These are phyloP conservation scores for Drosophila infuscata DNA, from an alignment of 2,888 invertebrate genomes.

Conservation along the genomic window DNA sequence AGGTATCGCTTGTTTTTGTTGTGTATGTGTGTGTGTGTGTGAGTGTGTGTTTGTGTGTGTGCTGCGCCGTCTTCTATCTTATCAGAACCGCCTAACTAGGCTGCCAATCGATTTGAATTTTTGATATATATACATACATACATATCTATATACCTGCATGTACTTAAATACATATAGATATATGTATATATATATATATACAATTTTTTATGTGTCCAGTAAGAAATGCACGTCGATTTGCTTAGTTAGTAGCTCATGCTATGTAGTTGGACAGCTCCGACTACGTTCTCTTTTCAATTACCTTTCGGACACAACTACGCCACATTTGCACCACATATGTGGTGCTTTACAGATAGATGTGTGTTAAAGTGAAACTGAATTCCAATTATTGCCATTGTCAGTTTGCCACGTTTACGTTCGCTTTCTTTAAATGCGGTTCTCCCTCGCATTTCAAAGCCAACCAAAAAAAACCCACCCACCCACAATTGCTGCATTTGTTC, in stretches of 20 bases:
- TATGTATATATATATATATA: conserved; percentile 6
- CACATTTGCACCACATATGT: conserved; percentile 7
- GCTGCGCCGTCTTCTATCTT: conserved; percentile 64
- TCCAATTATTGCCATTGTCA: conserved; percentile 34
- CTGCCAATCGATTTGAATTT: conserved; percentile 72
- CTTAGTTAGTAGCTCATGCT: conserved; percentile 8
- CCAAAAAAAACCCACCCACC: neutral
- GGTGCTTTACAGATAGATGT: neutral
- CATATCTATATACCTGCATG: neutral
- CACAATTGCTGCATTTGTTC: conserved; percentile 33
- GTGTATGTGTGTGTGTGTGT: conserved; percentile 6
- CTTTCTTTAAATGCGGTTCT: conserved; percentile 3
- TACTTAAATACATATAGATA: neutral
- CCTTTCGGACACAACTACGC: conserved; percentile 42
- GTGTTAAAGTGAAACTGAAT: conserved; percentile 6
- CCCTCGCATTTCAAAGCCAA: conserved; percentile 1
- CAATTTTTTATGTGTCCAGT: conserved; percentile 17
- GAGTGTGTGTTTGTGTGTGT: conserved; percentile 14
- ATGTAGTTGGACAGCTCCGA: conserved; percentile 6
- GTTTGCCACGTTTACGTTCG: conserved; percentile 18
- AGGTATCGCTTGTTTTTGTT: conserved; percentile 18
- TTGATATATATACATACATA: conserved; percentile 29
- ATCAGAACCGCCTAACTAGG: conserved; percentile 71
- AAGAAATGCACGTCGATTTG: conserved; percentile 21
- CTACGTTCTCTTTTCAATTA: conserved; percentile 34